phyloP scores from a whole-genome alignment of 2,113 vertebrate species.

The Ochotona princeps region DNA sequence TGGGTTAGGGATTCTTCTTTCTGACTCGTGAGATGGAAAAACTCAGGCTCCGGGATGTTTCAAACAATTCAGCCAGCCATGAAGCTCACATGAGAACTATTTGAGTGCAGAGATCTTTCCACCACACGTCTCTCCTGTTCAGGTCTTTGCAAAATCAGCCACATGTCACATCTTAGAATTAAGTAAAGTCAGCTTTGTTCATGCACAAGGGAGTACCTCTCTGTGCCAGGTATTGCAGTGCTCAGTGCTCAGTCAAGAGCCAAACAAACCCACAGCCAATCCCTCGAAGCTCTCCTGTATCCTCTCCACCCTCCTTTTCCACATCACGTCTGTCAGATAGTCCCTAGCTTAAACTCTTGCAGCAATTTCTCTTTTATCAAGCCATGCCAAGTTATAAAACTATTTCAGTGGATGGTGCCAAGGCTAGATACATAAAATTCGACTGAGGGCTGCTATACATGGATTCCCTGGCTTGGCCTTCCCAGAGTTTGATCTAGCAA shows the following conservation, averaged over 20 bases:
- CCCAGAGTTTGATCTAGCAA: not conserved
- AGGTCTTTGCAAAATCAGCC: not conserved
- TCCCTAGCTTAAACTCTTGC: not conserved
- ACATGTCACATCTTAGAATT: not conserved
- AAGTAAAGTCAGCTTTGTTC: not conserved
- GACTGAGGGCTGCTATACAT: not conserved
- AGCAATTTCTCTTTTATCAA: not conserved
- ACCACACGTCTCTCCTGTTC: not conserved
- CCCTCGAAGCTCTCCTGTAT: not conserved
- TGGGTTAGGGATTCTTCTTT: not conserved
- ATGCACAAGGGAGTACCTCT: not conserved
- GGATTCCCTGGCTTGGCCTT: not conserved
- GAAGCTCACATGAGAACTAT: not conserved
- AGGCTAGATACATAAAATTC: not conserved
- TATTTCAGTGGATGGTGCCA: not conserved
- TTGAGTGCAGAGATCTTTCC: not conserved
- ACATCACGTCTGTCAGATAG: not conserved
- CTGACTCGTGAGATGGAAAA: not conserved
- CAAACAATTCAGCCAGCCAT: not conserved
- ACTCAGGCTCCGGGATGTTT: not conserved
- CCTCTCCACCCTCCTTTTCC: not conserved
- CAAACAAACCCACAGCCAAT: not conserved
- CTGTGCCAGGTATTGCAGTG: not conserved
- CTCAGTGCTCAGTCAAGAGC: not conserved
- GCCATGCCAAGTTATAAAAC: not conserved